phyloP scores from a whole-genome alignment of 2,113 vertebrate species.

The Pachypanchax playfairii region DNA sequence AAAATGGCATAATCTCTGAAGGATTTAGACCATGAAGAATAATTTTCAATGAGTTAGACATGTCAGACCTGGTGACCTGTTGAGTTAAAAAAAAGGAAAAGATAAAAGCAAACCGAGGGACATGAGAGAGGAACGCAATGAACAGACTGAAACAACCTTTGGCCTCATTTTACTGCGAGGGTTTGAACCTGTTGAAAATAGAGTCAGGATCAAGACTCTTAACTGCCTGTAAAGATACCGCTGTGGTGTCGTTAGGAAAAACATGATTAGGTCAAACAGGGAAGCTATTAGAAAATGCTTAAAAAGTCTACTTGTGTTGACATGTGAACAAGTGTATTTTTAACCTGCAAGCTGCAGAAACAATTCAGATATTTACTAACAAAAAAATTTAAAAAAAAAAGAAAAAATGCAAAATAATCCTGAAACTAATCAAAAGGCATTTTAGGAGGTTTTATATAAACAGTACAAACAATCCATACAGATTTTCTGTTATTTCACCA shows the following conservation, averaged over 20 bases:
- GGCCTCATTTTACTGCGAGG: conserved; percentile 14
- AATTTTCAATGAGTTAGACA: conserved; percentile 56
- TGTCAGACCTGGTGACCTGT: conserved; percentile 41
- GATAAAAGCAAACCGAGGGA: conserved; percentile 38
- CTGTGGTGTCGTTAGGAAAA: too few species aligned
- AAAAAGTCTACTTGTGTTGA: background rate
- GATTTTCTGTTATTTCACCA: too few species aligned
- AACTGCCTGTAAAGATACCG: too few species aligned
- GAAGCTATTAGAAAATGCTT: conserved; percentile 2
- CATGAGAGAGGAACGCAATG: conserved; percentile 14
- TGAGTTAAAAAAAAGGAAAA: conserved; percentile 58
- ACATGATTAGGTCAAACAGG: conserved; percentile 26
- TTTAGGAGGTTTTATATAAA: background rate
- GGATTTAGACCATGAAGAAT: conserved; percentile 56
- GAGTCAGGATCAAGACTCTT: conserved; percentile 22
- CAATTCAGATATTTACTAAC: background rate
- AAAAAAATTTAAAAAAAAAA: background rate
- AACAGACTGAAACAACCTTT: conserved; percentile 28
- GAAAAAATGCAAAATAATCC: background rate
- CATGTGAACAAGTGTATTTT: background rate
- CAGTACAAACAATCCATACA: too few species aligned
- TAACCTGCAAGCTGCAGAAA: too few species aligned
- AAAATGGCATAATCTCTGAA: conserved; percentile 41
- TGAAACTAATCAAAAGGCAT: background rate
- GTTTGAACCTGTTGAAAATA: conserved; percentile 26